phyloP scores from a whole-genome alignment of 2,113 vertebrate species.

The Indicator indicator region DNA sequence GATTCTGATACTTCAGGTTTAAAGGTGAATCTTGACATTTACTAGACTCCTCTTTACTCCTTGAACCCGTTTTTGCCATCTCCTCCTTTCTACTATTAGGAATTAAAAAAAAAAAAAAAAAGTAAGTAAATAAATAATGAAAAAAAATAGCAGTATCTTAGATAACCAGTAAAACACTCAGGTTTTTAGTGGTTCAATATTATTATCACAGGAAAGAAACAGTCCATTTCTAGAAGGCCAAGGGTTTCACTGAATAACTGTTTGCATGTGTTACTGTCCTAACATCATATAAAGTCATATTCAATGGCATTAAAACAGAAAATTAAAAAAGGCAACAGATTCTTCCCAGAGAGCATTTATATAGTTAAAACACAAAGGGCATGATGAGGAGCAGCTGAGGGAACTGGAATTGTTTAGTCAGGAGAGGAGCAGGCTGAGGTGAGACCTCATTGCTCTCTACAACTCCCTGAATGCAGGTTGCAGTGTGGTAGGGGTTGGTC shows the following conservation, averaged over 20 bases:
- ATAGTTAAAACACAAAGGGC: background rate
- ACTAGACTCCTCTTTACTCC: background rate
- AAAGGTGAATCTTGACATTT: background rate
- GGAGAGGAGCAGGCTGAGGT: no score
- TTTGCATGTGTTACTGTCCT: background rate
- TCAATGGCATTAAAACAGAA: background rate
- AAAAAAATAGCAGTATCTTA: background rate
- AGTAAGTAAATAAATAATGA: background rate
- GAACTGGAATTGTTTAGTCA: no score
- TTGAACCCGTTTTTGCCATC: background rate
- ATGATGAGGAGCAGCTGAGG: no score
- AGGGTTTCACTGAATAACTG: background rate
- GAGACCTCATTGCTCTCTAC: no score
- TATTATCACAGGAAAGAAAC: background rate
- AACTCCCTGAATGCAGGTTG: no score
- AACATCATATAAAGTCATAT: background rate
- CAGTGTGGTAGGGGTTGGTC: no score
- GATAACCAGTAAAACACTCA: background rate
- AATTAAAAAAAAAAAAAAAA: background rate
- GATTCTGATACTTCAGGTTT: slow-evolving; percentile 48
- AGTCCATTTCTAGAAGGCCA: background rate
- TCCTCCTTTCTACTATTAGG: slow-evolving; percentile 49
- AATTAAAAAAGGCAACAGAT: background rate
- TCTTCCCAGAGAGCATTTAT: background rate
- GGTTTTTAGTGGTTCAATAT: background rate